Evolutionary conservation across 2,797 vertebrate genomes (phyloP).

Genomic region (Erethizon dorsatum): DNA sequence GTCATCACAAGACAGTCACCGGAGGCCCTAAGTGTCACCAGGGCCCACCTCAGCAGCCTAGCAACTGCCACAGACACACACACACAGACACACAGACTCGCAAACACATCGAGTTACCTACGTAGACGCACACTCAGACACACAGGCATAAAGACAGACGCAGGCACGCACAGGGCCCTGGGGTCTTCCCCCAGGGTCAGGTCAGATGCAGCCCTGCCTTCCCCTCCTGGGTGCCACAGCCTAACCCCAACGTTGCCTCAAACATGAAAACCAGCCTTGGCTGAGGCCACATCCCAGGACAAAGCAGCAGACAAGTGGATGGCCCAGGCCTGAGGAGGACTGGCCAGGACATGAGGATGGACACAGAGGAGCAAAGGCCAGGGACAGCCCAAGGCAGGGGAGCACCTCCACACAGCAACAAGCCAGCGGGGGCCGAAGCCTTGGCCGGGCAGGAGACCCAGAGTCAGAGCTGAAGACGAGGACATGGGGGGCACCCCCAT

Average conservation of each 20-base stretch:
- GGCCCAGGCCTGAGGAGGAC: not conserved
- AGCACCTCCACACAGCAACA: not conserved
- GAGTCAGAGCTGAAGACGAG: fast-evolving
- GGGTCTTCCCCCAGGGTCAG: not conserved
- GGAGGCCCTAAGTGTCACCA: not conserved
- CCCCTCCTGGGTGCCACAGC: not conserved
- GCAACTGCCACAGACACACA: not conserved
- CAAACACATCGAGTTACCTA: not conserved
- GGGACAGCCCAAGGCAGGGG: not conserved
- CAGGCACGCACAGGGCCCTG: not conserved
- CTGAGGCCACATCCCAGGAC: not conserved
- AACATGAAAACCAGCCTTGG: not conserved
- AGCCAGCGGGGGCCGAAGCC: fast-evolving
- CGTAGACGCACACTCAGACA: not conserved
- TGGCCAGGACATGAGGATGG: not conserved
- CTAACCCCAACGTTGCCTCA: not conserved
- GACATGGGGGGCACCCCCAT: fast-evolving
- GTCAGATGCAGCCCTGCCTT: not conserved
- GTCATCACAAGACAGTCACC: not conserved
- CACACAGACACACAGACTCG: not conserved
- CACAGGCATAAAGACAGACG: not conserved
- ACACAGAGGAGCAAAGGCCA: not conserved
- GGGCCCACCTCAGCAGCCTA: not conserved
- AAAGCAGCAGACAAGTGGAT: not conserved
- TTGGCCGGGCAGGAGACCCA: not conserved